Base-by-base conservation (phyloP, 2,797 vertebrate genomes). In the Podargus strigoides region DNA sequence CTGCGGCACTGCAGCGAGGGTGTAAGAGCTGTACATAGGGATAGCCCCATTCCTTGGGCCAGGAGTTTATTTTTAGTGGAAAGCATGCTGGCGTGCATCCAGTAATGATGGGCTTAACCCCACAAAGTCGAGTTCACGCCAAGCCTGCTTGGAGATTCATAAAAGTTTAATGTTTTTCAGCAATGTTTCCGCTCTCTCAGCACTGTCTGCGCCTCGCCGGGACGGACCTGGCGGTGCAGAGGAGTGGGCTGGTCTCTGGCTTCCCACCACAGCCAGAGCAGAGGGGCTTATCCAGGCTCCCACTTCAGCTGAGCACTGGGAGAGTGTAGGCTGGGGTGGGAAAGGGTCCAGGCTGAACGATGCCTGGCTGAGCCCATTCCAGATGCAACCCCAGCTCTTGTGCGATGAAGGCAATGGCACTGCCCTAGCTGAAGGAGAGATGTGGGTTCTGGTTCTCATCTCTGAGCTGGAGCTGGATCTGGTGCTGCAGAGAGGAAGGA, bases 21-120 rank as follows among this genome's bases (percentile, higher is more conserved):
- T 44, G 10, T 41, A 9, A 1, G 5, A 34, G 41, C 42, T 32
- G 12, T 13, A 15, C 3, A 0, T 0, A 3, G 5, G 59, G 27
- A n/a, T 4, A 63, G 10, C 44, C 59, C 47, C 4, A 0, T 60
- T 60, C 53, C 9, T 2, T 30, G 52, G 49, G 47, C 30, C 60
- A 59, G 67, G 28, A 84, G 32, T 10, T 80, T 64, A 24, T 44
- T 68, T 53, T 64, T n/a, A 81, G 83, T 37, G 58, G 30, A 67
- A 70, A 91, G 52, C 32, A 7, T 5, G 18, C 68, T 91, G 85
- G 41, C 47, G 7, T 2, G 0, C 39, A 72, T 59, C 68, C 69
- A 68, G 4, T 83, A 91, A 74, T 32, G 49, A 49, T 28, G 55
- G 72, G 34, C 60, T 87, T 80, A 80, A 93, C 68, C 76, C 82